phyloP scores from a whole-genome alignment of 2,888 invertebrate genomes.

The Eubasilissa splendida region DNA sequence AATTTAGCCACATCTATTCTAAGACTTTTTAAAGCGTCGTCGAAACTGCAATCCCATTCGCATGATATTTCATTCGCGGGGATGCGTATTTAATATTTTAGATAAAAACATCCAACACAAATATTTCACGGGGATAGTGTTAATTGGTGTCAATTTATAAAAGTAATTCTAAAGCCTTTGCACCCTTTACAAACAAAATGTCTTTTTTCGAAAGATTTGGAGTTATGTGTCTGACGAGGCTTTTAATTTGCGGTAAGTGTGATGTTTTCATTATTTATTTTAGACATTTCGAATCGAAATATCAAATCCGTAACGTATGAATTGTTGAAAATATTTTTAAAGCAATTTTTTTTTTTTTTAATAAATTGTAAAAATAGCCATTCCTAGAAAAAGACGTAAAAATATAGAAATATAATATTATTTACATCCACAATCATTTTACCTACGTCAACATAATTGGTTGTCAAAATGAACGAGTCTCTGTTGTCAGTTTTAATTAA shows the following conservation, averaged over 20 bases:
- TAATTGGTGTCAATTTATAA: neutral
- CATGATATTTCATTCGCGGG: neutral
- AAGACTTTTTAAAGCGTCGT: neutral
- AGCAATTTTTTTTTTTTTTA: neutral
- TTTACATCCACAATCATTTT: neutral
- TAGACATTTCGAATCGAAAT: too few species aligned
- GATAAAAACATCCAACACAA: neutral
- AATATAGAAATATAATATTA: neutral
- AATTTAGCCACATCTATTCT: slow-evolving; percentile 1
- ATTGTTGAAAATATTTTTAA: too few species aligned
- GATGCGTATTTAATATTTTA: neutral
- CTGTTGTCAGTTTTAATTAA: neutral
- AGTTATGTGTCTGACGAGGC: neutral
- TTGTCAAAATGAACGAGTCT: slow-evolving; percentile 2
- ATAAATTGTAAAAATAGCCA: neutral
- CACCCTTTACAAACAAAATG: neutral
- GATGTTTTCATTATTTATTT: neutral
- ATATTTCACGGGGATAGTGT: neutral
- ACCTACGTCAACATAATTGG: neutral
- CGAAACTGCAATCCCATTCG: neutral
- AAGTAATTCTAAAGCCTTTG: neutral
- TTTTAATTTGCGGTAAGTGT: neutral
- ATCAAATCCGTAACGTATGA: too few species aligned
- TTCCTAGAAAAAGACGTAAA: neutral
- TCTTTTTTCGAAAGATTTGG: neutral